phyloP scores from a whole-genome alignment of 2,797 vertebrate species.

The Clamator glandarius region DNA sequence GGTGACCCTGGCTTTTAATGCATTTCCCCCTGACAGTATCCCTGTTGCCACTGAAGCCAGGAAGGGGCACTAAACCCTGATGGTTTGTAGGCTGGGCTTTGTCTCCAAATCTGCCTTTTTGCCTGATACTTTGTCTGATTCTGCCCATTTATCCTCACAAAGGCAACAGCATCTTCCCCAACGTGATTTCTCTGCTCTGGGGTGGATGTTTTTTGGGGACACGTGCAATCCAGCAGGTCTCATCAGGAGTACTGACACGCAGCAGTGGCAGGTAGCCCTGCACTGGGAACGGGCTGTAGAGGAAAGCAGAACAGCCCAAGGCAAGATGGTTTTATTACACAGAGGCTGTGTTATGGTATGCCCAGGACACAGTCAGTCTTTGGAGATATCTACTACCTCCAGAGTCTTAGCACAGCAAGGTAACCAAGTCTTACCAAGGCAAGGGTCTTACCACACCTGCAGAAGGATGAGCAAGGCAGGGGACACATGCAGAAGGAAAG shows the following conservation, averaged over 20 bases:
- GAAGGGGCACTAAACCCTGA: no score
- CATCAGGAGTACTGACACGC: not conserved
- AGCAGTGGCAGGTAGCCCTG: not conserved
- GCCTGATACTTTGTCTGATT: not conserved
- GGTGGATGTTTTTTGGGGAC: not conserved
- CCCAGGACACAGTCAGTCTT: not conserved
- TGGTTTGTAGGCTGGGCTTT: not conserved
- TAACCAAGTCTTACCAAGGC: no score
- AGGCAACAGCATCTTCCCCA: not conserved
- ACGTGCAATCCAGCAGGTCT: not conserved
- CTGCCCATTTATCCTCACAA: fast-evolving
- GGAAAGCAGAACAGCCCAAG: not conserved
- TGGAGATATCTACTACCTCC: not conserved
- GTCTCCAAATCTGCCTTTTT: not conserved
- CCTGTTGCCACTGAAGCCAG: no score
- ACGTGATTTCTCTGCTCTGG: not conserved
- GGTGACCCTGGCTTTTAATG: not conserved
- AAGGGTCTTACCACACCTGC: not conserved
- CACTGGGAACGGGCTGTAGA: fast-evolving
- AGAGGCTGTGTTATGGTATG: not conserved
- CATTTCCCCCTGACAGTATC: not conserved
- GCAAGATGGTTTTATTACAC: not conserved
- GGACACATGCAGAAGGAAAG: not conserved
- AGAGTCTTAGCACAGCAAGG: no score
- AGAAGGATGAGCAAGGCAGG: fast-evolving